Percentiles rank a stretch among this genome's conserved stretches.
Conservation (phyloP, 1,140 invertebrate genomes). For the Maconellicoccus hirsutus region DNA sequence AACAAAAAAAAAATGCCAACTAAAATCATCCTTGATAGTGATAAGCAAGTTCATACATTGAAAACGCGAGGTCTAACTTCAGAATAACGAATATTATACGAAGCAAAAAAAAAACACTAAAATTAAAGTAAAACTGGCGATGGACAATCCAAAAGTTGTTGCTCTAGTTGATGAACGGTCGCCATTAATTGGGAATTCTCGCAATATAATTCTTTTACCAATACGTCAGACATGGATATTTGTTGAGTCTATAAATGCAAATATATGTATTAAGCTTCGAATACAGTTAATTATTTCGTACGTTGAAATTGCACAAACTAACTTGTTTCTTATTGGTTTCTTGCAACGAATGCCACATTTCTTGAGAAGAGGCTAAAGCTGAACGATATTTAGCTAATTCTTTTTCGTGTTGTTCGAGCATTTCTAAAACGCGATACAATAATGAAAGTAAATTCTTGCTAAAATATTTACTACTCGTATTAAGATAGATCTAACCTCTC, state of each 20-base stretch:
- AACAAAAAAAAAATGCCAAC: neutral
- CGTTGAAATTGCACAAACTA: neutral
- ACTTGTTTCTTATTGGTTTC: constrained; percentile 2
- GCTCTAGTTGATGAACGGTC: constrained; percentile 48
- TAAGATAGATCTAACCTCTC: neutral
- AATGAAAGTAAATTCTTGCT: neutral
- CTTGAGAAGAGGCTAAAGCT: neutral
- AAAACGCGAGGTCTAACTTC: no score
- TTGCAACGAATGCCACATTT: constrained; percentile 18
- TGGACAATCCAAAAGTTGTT: constrained; percentile 34
- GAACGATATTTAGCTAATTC: constrained; percentile 8
- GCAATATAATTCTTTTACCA: constrained; percentile 66
- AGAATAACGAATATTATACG: neutral
- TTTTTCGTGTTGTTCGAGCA: constrained; percentile 3
- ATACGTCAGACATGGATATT: constrained; percentile 54
- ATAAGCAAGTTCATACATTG: no score
- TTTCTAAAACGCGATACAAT: neutral
- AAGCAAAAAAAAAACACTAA: neutral
- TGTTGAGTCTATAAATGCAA: constrained; percentile 39
- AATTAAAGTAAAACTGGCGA: constrained; percentile 11
- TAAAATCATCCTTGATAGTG: neutral
- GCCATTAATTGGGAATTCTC: constrained; percentile 61
- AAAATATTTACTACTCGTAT: no score
- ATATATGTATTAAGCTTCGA: neutral
- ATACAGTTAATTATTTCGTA: neutral